These are phyloP conservation scores for Andrena camellia DNA, from an alignment of 2,888 invertebrate species.

Conservation along the genomic window DNA sequence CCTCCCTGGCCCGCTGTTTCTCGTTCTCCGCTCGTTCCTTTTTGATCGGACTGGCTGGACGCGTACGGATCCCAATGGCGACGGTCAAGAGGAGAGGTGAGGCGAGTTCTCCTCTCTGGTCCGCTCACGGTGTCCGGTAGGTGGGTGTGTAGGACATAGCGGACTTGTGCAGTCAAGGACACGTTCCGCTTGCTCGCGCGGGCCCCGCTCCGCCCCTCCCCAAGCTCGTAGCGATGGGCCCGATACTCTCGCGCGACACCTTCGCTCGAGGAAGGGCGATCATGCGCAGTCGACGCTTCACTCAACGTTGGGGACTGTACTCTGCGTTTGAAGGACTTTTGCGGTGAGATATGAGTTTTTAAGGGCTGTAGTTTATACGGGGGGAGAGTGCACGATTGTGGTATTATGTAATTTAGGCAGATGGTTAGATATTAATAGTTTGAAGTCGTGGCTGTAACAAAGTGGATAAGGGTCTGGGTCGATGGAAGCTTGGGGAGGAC, in stretches of 20 bases:
- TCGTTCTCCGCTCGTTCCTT: slow-evolving; percentile 17
- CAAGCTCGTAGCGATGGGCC: slow-evolving; percentile 47
- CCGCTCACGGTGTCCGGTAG: slow-evolving; percentile 65
- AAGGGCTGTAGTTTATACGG: no score
- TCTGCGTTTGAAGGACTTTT: no score
- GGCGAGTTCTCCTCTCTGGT: slow-evolving; percentile 42
- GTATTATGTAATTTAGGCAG: no score
- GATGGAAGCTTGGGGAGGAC: no score
- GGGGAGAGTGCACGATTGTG: no score
- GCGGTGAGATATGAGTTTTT: no score
- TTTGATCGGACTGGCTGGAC: slow-evolving; percentile 29
- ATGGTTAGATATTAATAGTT: no score
- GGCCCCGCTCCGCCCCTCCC: slow-evolving; percentile 55
- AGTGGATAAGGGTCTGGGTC: no score
- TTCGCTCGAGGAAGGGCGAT: no score
- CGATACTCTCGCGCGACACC: neutral
- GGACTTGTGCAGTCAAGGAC: slow-evolving; percentile 77
- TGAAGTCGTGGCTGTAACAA: no score
- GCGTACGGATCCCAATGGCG: slow-evolving; percentile 59
- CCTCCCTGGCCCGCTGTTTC: slow-evolving; percentile 2
- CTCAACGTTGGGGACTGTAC: no score
- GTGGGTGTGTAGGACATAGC: slow-evolving; percentile 78
- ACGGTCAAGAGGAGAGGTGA: slow-evolving; percentile 42
- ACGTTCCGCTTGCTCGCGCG: slow-evolving; percentile 75
- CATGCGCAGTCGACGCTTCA: no score